Percentiles rank a stretch among this genome's conserved stretches.
phyloP scores from a whole-genome alignment of 2,888 invertebrate species.

The Lasioglossum vierecki region DNA sequence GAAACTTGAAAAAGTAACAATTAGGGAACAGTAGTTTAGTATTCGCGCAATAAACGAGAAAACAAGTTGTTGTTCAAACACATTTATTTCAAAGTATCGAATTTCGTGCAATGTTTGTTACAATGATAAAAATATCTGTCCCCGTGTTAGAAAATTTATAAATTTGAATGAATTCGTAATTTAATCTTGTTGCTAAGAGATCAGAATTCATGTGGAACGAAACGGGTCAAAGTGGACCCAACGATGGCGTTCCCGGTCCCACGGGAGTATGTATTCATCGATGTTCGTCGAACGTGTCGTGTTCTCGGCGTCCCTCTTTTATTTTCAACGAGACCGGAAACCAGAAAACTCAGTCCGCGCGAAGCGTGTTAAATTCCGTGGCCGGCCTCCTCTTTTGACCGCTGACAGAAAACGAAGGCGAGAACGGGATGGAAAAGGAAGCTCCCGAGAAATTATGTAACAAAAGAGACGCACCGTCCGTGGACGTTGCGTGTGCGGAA shows the following conservation, averaged over 20 bases:
- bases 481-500: constrained; percentile 32
- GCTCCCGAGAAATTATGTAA: constrained; percentile 36
- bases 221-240: no score
- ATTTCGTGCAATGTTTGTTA: no score
- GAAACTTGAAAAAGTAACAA: no score
- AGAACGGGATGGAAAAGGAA: constrained; percentile 16
- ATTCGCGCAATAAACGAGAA: no score
- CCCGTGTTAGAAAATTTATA: no score
- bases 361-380: constrained; percentile 15
- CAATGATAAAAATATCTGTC: no score
- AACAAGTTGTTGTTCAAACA: no score
- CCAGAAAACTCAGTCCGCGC: background rate
- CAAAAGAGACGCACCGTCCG: constrained; percentile 15
- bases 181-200: no score
- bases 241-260: background rate
- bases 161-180: no score
- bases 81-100: no score
- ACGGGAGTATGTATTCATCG: background rate
- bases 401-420: background rate
- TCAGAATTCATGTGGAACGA: no score
- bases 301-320: background rate
- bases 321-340: constrained; percentile 6
- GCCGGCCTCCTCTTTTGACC: constrained; percentile 3
- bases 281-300: background rate
- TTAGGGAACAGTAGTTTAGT: no score